These are phyloP conservation scores for Eristalinus sepulchralis DNA, from an alignment of 2,888 invertebrate species.

Conservation along the genomic window DNA sequence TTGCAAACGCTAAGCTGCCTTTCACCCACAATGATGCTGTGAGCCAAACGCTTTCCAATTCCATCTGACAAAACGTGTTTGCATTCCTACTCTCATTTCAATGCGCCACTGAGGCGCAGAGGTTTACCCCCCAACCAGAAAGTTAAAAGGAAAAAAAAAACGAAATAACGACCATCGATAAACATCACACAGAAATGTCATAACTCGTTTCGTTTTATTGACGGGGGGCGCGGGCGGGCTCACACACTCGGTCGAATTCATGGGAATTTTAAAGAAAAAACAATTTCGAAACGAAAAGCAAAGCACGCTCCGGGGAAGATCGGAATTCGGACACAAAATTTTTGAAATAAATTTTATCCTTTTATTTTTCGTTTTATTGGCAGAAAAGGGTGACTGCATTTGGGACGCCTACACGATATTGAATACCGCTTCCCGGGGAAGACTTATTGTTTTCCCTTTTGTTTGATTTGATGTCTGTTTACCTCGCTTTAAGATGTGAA, in stretches of 20 bases:
- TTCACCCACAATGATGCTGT: slow-evolving; percentile 16
- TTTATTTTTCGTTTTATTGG: not conserved
- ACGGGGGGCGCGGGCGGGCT: not conserved
- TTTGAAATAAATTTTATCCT: slow-evolving; percentile 4
- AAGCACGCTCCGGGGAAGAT: not conserved
- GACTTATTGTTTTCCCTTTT: not conserved
- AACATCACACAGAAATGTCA: not conserved
- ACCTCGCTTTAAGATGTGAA: not conserved
- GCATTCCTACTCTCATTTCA: slow-evolving; percentile 44
- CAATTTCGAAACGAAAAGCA: slow-evolving; percentile 4
- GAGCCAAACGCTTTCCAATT: slow-evolving; percentile 35
- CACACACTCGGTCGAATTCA: not conserved
- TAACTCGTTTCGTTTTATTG: slow-evolving; percentile 2
- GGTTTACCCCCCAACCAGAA: not conserved
- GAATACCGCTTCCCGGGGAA: slow-evolving; percentile 1
- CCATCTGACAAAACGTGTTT: slow-evolving; percentile 45
- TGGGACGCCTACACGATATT: slow-evolving; percentile 1
- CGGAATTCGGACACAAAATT: slow-evolving; percentile 7
- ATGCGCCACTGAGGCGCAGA: slow-evolving; percentile 34
- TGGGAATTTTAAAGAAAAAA: slow-evolving; percentile 5
- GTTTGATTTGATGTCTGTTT: slow-evolving; percentile 9
- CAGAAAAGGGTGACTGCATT: not conserved
- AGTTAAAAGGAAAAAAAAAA: not conserved
- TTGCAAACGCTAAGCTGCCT: slow-evolving; percentile 36
- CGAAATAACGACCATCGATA: not conserved